Percentiles rank a stretch among this genome's conserved stretches.
phyloP scores from a whole-genome alignment of 2,797 vertebrate species.

The Philypnodon macrostomus region DNA sequence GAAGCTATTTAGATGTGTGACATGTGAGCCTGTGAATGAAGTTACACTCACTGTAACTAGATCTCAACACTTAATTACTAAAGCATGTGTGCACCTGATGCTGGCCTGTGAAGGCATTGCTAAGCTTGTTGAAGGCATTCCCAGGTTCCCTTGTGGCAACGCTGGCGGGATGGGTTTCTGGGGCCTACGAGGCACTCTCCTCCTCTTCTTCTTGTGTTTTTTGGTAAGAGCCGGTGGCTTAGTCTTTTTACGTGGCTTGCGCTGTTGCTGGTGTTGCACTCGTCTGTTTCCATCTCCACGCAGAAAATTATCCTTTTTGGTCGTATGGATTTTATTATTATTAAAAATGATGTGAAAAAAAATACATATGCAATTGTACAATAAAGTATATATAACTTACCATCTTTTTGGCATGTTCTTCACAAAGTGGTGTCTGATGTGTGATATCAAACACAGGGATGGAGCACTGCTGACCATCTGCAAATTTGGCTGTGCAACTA shows the following conservation, averaged over 20 bases:
- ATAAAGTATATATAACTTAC: constrained; percentile 67
- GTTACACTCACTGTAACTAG: constrained; percentile 4
- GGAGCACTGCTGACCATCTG: constrained; percentile 96
- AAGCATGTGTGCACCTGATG: constrained; percentile 79
- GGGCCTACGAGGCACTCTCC: constrained; percentile 90
- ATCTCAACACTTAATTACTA: constrained; percentile 10
- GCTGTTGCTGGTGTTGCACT: constrained; percentile 97
- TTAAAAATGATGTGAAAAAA: not conserved
- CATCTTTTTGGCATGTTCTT: constrained; percentile 99
- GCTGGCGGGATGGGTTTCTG: constrained; percentile 99
- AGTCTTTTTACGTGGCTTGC: constrained; percentile 98
- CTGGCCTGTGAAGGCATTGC: constrained; percentile 87
- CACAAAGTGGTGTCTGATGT: constrained; percentile 97
- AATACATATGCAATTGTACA: no score
- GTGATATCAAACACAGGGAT: constrained; percentile 98
- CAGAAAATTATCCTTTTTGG: constrained; percentile 93
- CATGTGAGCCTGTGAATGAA: not conserved
- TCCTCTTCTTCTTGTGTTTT: constrained; percentile 99
- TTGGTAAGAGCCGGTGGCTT: constrained; percentile 99
- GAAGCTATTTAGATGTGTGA: constrained; percentile 3
- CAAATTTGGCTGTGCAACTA: constrained; percentile 98
- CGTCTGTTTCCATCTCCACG: constrained; percentile 92
- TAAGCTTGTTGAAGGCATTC: constrained; percentile 90
- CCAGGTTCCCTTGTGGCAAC: constrained; percentile 95
- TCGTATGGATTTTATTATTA: not conserved